A percentile compares a stretch with the other conserved stretches of the same genome.
phyloP scores from a whole-genome alignment of 2,888 invertebrate species.

The Caenorhabditis zanzibari region DNA sequence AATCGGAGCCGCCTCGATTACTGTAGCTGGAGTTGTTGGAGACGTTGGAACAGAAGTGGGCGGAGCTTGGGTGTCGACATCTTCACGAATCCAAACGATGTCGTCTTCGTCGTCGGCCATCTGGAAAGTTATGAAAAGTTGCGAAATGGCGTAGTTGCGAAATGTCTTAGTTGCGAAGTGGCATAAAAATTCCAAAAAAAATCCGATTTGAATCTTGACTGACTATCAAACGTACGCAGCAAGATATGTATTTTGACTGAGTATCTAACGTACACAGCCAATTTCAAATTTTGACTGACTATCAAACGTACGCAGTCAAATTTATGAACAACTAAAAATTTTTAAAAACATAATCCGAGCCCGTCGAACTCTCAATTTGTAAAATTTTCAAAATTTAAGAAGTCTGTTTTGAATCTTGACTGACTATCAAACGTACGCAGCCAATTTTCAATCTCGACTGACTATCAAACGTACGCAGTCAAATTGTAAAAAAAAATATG shows the following conservation, averaged over 20 bases:
- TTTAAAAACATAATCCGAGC: too few relatives aligned
- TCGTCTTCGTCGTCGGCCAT: slow-evolving; percentile 65
- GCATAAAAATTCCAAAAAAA: neutral
- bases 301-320: neutral
- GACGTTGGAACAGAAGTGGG: slow-evolving; percentile 30
- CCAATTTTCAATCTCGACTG: too few relatives aligned
- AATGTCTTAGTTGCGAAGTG: neutral
- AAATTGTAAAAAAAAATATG: neutral
- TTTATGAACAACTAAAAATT: too few relatives aligned
- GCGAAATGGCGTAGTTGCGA: neutral
- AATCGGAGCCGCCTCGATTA: slow-evolving; percentile 55
- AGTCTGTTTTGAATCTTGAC: too few relatives aligned
- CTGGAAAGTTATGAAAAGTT: neutral
- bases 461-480: neutral
- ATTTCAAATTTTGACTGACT: neutral
- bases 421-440: too few relatives aligned
- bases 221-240: too few relatives aligned
- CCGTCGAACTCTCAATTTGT: too few relatives aligned
- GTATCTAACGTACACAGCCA: neutral
- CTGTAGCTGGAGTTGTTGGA: slow-evolving; percentile 60
- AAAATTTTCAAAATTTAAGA: neutral
- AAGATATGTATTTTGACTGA: too few relatives aligned
- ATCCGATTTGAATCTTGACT: too few relatives aligned
- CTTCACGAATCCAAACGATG: slow-evolving; percentile 62
- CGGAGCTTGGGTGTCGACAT: neutral